Evolutionary conservation across 2,888 invertebrate genomes (phyloP).

Genomic region (Aelia acuminata): DNA sequence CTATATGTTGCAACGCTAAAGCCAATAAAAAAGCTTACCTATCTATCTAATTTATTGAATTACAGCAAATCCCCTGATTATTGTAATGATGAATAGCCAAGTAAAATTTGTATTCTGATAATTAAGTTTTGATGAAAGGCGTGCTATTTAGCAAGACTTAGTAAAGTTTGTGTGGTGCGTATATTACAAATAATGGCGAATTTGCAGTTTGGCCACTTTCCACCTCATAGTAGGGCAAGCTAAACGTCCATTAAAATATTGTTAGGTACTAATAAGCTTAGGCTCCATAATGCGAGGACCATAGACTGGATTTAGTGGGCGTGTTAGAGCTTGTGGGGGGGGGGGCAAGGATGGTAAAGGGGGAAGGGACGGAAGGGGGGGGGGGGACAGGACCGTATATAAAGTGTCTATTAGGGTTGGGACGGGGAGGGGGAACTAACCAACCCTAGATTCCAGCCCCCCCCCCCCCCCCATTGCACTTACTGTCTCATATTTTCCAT

Average conservation of each 20-base stretch:
- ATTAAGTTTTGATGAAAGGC: not conserved
- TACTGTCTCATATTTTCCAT: constrained; percentile 31
- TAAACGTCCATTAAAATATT: constrained; percentile 12
- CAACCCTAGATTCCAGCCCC: not conserved
- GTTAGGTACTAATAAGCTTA: constrained; percentile 28
- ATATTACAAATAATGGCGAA: not conserved
- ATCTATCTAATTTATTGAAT: too few relatives aligned
- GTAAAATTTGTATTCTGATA: too few relatives aligned
- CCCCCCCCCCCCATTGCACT: not conserved
- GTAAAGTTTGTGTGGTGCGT: not conserved
- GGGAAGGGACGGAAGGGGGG: not conserved
- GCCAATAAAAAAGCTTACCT: too few relatives aligned
- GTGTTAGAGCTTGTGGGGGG: not conserved
- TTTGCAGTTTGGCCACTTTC: constrained; percentile 28
- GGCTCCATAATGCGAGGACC: constrained; percentile 7
- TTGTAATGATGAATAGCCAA: too few relatives aligned
- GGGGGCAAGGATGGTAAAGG: not conserved
- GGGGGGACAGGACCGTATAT: not conserved
- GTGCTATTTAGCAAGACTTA: not conserved
- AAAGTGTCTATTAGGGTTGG: constrained; percentile 23
- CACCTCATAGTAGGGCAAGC: not conserved
- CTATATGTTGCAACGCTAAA: too few relatives aligned
- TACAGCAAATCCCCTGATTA: too few relatives aligned
- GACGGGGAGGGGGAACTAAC: not conserved
- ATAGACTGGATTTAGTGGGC: constrained; percentile 20